phyloP scores from a whole-genome alignment of 2,888 invertebrate genomes.

The Bugulina stolonifera region DNA sequence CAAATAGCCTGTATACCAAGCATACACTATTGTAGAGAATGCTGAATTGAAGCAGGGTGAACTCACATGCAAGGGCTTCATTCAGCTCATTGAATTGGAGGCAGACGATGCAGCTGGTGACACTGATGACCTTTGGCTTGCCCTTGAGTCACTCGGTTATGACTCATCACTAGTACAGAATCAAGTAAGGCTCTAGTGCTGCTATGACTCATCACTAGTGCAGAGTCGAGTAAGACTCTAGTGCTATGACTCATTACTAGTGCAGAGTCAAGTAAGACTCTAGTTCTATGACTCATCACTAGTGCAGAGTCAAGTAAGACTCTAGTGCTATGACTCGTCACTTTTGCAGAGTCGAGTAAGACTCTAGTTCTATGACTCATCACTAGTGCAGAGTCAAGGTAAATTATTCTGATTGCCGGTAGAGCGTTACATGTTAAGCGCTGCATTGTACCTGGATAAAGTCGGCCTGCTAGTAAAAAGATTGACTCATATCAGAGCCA shows the following conservation, averaged over 20 bases:
- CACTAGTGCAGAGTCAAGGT: too few relatives aligned
- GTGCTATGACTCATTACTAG: too few relatives aligned
- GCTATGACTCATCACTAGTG: neutral
- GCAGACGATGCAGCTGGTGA: constrained; percentile 54
- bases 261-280: constrained; percentile 45
- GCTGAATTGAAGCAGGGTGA: constrained; percentile 48
- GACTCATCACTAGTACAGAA: constrained; percentile 48
- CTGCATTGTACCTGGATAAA: too few relatives aligned
- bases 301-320: constrained; percentile 46
- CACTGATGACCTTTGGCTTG: constrained; percentile 53
- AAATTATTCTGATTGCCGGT: too few relatives aligned
- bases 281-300: constrained; percentile 45
- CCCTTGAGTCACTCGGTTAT: constrained; percentile 52
- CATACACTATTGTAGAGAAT: too few relatives aligned
- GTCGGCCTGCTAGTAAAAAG: too few relatives aligned
- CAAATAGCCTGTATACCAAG: too few relatives aligned
- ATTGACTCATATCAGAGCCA: too few relatives aligned
- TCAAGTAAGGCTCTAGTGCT: constrained; percentile 37
- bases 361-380: too few relatives aligned
- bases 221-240: too few relatives aligned
- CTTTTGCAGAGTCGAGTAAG: too few relatives aligned
- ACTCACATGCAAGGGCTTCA: constrained; percentile 53
- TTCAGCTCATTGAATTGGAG: constrained; percentile 54
- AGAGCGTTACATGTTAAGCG: too few relatives aligned
- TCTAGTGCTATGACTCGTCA: neutral